Evolutionary conservation across 2,113 vertebrate genomes (phyloP).

Genomic region (Trematomus loennbergii): DNA sequence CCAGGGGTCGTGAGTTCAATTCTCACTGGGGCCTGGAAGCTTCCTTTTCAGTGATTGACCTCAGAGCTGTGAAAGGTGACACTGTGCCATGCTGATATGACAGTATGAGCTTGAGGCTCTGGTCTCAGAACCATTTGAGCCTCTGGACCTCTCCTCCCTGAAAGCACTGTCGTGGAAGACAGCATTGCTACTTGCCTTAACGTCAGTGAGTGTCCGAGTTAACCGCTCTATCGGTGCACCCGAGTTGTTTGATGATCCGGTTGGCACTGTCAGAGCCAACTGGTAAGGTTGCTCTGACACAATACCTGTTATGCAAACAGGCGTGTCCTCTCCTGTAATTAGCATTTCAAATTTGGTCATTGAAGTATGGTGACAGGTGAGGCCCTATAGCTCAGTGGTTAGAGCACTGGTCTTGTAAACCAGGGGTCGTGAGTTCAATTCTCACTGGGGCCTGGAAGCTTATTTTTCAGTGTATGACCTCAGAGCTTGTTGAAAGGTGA

Average conservation of each 20-base stretch:
- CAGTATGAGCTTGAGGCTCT: not conserved
- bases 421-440: slow-evolving; percentile 81
- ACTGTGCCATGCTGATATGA: not conserved
- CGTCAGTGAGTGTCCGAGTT: too few relatives aligned
- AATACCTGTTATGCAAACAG: not conserved
- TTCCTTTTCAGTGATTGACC: accelerated
- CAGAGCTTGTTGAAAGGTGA: too few relatives aligned
- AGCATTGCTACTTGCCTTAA: too few relatives aligned
- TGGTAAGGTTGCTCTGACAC: slow-evolving; percentile 15
- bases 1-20: too few relatives aligned
- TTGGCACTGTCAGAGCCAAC: not conserved
- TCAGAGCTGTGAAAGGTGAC: slow-evolving; percentile 6
- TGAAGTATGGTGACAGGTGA: accelerated
- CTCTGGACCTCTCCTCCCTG: too few relatives aligned
- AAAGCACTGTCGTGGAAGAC: too few relatives aligned
- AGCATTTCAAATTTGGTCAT: accelerated
- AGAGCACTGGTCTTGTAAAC: slow-evolving; percentile 81
- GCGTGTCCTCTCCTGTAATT: not conserved
- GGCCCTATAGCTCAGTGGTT: slow-evolving; percentile 78
- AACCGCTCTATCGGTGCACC: too few relatives aligned
- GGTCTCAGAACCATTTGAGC: slow-evolving; percentile 16
- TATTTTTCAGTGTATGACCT: too few relatives aligned
- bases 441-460: slow-evolving; percentile 73
- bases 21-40: too few relatives aligned
- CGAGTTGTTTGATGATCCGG: too few relatives aligned